Evolutionary conservation across 2,113 vertebrate genomes (phyloP).

Genomic region (Gobio gobio): DNA sequence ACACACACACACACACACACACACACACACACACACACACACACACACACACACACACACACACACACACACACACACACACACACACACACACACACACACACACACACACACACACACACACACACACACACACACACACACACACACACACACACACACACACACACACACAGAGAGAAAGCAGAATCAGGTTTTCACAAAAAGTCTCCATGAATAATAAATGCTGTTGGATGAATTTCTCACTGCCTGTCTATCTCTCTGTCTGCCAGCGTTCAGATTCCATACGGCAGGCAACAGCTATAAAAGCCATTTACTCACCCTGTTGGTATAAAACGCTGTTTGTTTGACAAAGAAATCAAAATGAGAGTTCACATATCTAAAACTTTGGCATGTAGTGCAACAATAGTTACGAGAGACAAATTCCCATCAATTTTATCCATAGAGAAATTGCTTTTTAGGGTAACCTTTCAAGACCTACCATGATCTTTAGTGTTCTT

Average conservation of each 20-base stretch:
- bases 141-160: conserved; percentile 1
- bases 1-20: no score
- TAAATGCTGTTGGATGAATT: conserved; percentile 23
- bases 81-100: background rate
- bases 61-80: background rate
- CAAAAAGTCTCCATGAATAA: conserved; percentile 34
- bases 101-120: no score
- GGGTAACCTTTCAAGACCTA: background rate
- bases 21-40: background rate
- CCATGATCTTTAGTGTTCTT: background rate
- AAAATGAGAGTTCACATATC: background rate
- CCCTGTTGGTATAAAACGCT: background rate
- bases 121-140: background rate
- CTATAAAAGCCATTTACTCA: background rate
- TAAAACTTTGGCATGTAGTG: background rate
- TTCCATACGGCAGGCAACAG: background rate
- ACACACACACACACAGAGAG: background rate
- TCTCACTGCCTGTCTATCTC: conserved; percentile 36
- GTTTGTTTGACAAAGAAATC: background rate
- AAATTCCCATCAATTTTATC: background rate
- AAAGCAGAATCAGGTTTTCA: conserved; percentile 41
- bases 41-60: background rate
- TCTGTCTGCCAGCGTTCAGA: conserved; percentile 10
- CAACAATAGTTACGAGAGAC: background rate
- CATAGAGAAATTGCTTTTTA: background rate